These are phyloP conservation scores for Zoanthus sociatus DNA, from an alignment of 92 coral and sea anemone genomes.

Conservation along the genomic window DNA sequence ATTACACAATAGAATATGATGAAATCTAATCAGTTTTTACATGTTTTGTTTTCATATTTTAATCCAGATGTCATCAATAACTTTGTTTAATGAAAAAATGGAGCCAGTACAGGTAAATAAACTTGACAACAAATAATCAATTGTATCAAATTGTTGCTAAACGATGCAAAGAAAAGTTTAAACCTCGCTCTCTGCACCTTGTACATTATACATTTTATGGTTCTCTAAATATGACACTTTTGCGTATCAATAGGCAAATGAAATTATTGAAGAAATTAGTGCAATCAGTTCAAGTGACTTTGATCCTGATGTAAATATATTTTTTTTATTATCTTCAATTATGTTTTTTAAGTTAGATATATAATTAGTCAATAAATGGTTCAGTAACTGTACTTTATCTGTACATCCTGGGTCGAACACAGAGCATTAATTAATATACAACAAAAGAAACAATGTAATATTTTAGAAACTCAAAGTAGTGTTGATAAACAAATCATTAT, in stretches of 20 bases:
- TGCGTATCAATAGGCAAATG: no score
- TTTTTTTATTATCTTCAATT: neutral
- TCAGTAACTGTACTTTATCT: neutral
- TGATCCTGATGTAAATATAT: neutral
- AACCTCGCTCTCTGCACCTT: neutral
- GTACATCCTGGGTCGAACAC: neutral
- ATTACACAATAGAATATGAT: neutral
- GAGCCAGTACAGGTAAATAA: no score
- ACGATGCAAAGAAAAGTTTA: neutral
- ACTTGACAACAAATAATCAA: no score
- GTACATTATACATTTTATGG: neutral
- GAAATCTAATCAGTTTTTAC: neutral
- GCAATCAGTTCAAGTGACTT: neutral
- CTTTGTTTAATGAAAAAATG: neutral
- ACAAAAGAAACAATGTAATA: neutral
- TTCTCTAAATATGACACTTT: neutral
- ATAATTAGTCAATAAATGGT: neutral
- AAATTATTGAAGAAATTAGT: no score
- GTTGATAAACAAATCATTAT: no score
- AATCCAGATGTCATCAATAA: neutral
- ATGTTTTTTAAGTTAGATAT: neutral
- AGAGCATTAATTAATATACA: neutral
- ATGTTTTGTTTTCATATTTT: neutral
- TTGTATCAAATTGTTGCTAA: no score
- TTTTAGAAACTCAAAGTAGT: neutral